Base-by-base conservation (phyloP, 2,113 vertebrate species). In the Anolis sagrei region DNA sequence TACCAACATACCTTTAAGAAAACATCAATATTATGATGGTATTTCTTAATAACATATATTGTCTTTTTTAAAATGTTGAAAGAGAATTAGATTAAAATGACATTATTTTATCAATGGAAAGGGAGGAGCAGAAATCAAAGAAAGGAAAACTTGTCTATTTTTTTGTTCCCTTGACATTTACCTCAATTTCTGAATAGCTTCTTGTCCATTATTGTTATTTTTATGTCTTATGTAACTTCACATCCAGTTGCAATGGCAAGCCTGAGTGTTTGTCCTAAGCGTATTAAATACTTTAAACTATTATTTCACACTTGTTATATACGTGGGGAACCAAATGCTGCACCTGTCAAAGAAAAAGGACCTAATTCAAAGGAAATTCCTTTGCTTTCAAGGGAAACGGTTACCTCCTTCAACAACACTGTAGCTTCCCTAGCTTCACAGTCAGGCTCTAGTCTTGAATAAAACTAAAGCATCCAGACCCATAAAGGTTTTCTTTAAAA, bases 131-230 rank as follows among this genome's bases (percentile, higher is more conserved):
- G 29, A 23, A 0, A 3, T 68, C 34, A 1, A 36, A 72, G 72
- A 78, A 75, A 48, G 44, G 73, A 1, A 78, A 32, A 79, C 3
- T 76, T 16, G 5, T 18, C 0, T 83, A 8, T 66, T 87, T 44
- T 44, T 82, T 86, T 1, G 14, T 86, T 88, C 85, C 48, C 70
- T 44, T 76, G 68, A 4, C 39, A 44, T 23, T 5, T 86, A 44
- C 3, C 48, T 10, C 49, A 14, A 13, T 44, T 83, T 39, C 9
- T 85, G n/a, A 61, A 69, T 86, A 87, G 54, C 2, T 79, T 32
- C 13, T 87, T 91, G 32, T 14, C 74, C 58, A 5, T 54, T 87
- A 16, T 54, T 86, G 2, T 84, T 82, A 62, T 29, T 32, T 19
- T 13, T 3, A 39, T 32, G 1, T 79, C 86, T 1, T 19, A 1